phyloP scores from a whole-genome alignment of 2,797 vertebrate genomes.

The Tarsius wallacei region DNA sequence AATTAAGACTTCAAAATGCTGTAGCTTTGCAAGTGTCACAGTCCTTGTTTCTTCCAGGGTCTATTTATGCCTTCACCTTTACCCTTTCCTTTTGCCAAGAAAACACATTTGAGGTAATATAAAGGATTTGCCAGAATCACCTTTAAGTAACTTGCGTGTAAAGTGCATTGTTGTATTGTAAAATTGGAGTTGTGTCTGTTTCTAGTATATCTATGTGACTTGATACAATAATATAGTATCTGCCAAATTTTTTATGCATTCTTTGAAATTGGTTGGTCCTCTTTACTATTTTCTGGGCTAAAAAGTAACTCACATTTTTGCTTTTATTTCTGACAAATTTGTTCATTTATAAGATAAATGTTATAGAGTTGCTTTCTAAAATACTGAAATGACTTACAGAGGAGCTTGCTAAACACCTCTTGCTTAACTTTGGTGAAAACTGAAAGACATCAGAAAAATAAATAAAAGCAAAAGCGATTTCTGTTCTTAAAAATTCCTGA shows the following conservation, averaged over 20 bases:
- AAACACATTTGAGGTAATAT: neutral
- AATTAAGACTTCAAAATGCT: neutral
- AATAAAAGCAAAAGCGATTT: neutral
- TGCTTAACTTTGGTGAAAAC: neutral
- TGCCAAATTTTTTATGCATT: neutral
- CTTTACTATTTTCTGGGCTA: neutral
- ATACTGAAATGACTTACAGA: neutral
- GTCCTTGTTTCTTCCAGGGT: neutral
- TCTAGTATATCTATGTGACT: neutral
- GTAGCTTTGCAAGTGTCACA: neutral
- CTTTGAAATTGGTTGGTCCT: neutral
- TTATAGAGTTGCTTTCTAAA: neutral
- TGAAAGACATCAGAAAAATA: neutral
- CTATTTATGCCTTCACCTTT: neutral
- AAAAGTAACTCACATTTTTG: neutral
- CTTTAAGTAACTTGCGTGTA: neutral
- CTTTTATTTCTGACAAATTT: neutral
- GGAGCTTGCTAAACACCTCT: neutral
- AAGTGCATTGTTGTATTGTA: neutral
- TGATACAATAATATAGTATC: neutral
- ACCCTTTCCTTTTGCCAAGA: neutral
- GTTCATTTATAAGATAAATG: neutral
- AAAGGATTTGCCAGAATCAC: neutral
- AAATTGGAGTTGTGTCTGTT: neutral
- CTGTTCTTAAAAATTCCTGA: neutral